Evolutionary conservation across 2,888 invertebrate genomes (phyloP), one percentile per base, ranked within the genome.

Genomic region (Chrysolina haemoptera): DNA sequence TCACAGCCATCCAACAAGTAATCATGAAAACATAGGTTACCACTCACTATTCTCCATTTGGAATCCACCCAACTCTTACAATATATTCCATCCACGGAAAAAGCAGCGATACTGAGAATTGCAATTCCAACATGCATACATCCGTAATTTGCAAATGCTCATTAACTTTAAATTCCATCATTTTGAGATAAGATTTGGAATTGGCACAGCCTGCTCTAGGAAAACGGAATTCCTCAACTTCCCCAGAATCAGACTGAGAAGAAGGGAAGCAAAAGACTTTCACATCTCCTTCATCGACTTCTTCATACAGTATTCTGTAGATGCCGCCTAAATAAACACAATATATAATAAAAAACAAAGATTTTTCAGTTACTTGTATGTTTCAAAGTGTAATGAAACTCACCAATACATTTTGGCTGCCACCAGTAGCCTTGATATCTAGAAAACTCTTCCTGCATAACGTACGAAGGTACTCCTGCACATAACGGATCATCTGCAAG

Each of bases 391-490:
- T 14, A 4, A 41, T 35, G 35, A 18, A 6, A 59, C 75, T 74
- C 82, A 93, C 93, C 92, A 77, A 91, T 89, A 63, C 92, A 91
- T 79, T 90, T 90, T 0, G 97, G 96, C 84, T 97, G 96, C 99
- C 99, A 99, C 99, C 99, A 99, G 88, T 96, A 98, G 0, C 98
- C 99, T 73, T 96, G 96, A 87, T 97, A 99, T 46, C 98, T 90
- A 79, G 95, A 95, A 88, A 99, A 98, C 89, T 99, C 99, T 87
- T 99, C 99, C 88, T 99, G 99, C 87, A 98, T 97, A 0, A 99
- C 97, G 88, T 98, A 99, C 1, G 98, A 97, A 0, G 99, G 98
- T n/a, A 97, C 94, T 0, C 99, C 99, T 0, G 98, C 97, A 83
- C 94, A 95, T 0, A 94, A 88, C 0, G 97, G 96, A 87, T 97